Base-by-base conservation (phyloP, 2,888 invertebrate genomes). In the Caenorhabditis sinica region DNA sequence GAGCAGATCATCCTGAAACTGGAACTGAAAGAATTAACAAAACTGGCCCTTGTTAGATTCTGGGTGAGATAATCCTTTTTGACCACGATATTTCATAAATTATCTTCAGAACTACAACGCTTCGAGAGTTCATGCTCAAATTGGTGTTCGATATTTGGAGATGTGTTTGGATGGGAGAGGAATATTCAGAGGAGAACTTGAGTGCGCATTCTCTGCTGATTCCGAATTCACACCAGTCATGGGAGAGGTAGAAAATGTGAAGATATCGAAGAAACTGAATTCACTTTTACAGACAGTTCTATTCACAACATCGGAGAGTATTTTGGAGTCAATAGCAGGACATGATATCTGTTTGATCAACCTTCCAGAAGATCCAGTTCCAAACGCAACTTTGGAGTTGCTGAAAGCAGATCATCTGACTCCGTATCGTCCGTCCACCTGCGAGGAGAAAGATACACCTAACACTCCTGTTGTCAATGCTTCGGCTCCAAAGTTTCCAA, bases 181-280 rank as follows among this genome's bases (percentile, higher is more conserved):
- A 40, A 95, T 96, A 92, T 96, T 96, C 93, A 95, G 95, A 89
- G 96, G 96, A 0, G 96, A 96, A 93, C 96, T 96, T 75, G 95
- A 95, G 0, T 94, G 95, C 89, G 95, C 96, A 8, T 95, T 95
- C 91, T 96, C 96, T 2, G 95, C 95, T 2, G 87, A 90, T 51
- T 66, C 86, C 43, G 94, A 95, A 9, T 94, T 95, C 36, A 94
- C 95, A 83, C 95, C 95, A 8, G 93, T 75, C n/a, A 86, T 94
- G 92, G 94, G 94, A 36, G 94, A 94, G 93, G 94, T 94, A 60
- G 8, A 20, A 15, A 49, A 4, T 20, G 20, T 9, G 4, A 36
- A 40, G 9, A 40, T 49, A 17, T 49, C 1, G 11, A 13, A 33
- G 33, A 17, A 33, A 30, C 1, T 2, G 25, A 25, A 45, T 9